phyloP scores from a whole-genome alignment of 2,797 vertebrate species.

The Parambassis ranga region DNA sequence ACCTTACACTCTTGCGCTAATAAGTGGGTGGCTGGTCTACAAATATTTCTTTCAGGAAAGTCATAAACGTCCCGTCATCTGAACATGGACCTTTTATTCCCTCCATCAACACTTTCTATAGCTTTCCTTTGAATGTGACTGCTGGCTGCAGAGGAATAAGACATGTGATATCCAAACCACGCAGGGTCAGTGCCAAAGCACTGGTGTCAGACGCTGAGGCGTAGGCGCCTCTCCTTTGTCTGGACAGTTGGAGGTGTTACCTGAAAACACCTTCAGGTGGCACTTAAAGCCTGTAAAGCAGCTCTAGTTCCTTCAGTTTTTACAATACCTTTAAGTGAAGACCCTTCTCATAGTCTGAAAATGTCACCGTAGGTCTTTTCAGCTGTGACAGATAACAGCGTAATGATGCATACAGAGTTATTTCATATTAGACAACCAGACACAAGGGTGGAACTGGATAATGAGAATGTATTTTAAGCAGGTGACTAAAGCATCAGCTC shows the following conservation, averaged over 20 bases:
- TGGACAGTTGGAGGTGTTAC: conserved; percentile 57
- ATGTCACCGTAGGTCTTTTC: conserved; percentile 17
- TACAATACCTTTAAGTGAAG: conserved; percentile 16
- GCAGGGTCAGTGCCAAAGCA: conserved; percentile 29
- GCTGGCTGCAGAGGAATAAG: conserved; percentile 48
- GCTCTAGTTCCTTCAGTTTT: conserved; percentile 31
- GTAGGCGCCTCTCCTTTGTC: conserved; percentile 48
- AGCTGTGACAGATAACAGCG: background rate
- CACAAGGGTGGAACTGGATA: conserved; percentile 6
- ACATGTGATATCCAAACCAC: conserved; percentile 68
- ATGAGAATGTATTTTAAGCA: conserved; percentile 27
- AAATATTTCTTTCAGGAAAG: conserved; percentile 60
- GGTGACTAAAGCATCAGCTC: conserved; percentile 5
- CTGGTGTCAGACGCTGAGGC: conserved; percentile 47
- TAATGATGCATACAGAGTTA: background rate
- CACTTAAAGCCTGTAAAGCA: conserved; percentile 52
- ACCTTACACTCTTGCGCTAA: conserved; percentile 63
- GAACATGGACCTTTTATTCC: conserved; percentile 58
- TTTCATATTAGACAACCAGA: conserved; percentile 3
- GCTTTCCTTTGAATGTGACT: conserved; percentile 61
- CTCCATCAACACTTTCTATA: conserved; percentile 53
- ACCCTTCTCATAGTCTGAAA: conserved; percentile 4
- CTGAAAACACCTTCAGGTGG: conserved; percentile 66
- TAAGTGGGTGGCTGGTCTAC: conserved; percentile 52
- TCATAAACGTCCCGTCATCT: conserved; percentile 62